Percentiles rank a stretch among this genome's conserved stretches.
Conservation (phyloP, 2,797 vertebrate species). For the Hephaestus fuliginosus region DNA sequence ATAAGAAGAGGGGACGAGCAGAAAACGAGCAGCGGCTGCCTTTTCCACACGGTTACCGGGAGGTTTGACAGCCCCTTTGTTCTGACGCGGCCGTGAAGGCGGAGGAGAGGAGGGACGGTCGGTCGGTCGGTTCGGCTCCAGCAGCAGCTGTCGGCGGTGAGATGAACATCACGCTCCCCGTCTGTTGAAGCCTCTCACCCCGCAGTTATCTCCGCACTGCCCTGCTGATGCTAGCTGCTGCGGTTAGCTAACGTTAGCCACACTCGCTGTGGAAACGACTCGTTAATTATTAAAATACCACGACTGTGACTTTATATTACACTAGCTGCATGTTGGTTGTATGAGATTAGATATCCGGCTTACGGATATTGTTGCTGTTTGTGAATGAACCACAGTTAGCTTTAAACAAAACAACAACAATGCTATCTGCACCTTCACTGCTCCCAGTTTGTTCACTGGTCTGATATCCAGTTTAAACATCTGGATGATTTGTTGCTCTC, state of each 20-base stretch:
- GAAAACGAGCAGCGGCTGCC: conserved; percentile 24
- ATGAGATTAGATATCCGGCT: not conserved
- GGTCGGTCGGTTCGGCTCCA: conserved; percentile 48
- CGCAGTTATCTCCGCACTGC: conserved; percentile 38
- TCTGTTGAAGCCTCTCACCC: conserved; percentile 42
- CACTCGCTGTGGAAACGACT: not conserved
- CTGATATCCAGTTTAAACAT: conserved; percentile 20
- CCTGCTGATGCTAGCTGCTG: conserved; percentile 45
- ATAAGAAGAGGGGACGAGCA: conserved; percentile 62
- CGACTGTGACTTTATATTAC: not conserved
- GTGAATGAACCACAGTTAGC: conserved; percentile 47
- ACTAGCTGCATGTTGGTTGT: not conserved
- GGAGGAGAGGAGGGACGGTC: conserved; percentile 52
- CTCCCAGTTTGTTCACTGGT: conserved; percentile 9
- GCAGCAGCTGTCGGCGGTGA: conserved; percentile 77
- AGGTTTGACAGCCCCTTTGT: conserved; percentile 12
- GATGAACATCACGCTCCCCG: conserved; percentile 70
- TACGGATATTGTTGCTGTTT: conserved; percentile 32
- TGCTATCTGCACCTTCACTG: conserved; percentile 15
- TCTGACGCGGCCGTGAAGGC: conserved; percentile 7
- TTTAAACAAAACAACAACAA: not conserved
- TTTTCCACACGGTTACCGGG: conserved; percentile 14
- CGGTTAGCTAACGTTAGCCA: conserved; percentile 34
- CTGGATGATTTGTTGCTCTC: not conserved
- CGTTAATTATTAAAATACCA: not conserved